These are phyloP conservation scores for Ypsolopha sequella DNA, from an alignment of 2,888 invertebrate species.

Conservation along the genomic window DNA sequence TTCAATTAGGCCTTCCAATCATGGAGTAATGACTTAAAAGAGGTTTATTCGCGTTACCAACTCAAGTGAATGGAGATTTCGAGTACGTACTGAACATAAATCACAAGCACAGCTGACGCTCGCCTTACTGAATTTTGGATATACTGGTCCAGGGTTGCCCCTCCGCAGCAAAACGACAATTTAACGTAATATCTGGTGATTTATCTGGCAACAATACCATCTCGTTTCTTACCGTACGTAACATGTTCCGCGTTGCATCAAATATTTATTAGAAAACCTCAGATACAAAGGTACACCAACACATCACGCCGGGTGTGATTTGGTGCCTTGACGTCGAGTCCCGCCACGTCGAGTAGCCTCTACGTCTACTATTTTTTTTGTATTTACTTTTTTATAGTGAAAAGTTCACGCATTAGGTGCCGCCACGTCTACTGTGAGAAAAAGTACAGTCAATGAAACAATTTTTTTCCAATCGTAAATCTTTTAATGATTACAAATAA, in stretches of 20 bases:
- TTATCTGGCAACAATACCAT: constrained; percentile 9
- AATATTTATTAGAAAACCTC: not conserved
- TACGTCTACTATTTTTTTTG: no score
- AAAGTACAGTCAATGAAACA: no score
- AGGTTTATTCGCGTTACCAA: constrained; percentile 1
- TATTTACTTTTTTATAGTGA: no score
- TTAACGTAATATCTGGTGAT: constrained; percentile 14
- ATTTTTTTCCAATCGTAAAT: no score
- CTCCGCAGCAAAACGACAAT: constrained; percentile 18
- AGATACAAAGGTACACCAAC: not conserved
- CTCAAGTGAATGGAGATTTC: constrained; percentile 17
- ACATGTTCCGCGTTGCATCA: not conserved
- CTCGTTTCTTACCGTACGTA: not conserved
- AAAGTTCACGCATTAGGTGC: no score
- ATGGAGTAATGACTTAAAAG: constrained; percentile 2
- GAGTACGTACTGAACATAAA: constrained; percentile 43
- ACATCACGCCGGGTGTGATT: no score
- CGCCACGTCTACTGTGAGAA: no score
- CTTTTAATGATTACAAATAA: no score
- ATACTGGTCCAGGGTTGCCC: constrained; percentile 26
- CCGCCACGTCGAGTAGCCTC: no score
- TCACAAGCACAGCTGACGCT: constrained; percentile 48
- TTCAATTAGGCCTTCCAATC: constrained; percentile 3
- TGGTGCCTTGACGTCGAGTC: no score
- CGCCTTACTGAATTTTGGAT: constrained; percentile 48